These are phyloP conservation scores for Syritta pipiens DNA, from an alignment of 2,888 invertebrate species.

Conservation along the genomic window DNA sequence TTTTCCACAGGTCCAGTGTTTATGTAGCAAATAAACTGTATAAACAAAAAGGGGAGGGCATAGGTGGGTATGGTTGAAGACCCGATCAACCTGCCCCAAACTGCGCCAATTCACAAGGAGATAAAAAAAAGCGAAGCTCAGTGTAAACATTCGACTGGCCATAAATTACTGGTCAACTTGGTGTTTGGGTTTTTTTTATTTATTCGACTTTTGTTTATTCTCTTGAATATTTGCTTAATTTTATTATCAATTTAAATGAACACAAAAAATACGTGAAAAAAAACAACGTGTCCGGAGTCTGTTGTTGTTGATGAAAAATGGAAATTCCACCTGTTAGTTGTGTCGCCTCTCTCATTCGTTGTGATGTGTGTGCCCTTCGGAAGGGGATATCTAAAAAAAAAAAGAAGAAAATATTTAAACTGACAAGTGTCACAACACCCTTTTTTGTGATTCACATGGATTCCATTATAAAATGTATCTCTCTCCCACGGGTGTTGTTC, in stretches of 20 bases:
- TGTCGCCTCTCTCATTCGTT: neutral
- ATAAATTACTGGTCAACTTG: conserved; percentile 69
- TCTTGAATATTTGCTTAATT: conserved; percentile 55
- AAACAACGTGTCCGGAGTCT: conserved; percentile 18
- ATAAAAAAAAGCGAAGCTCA: conserved; percentile 26
- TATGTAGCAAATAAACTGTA: conserved; percentile 61
- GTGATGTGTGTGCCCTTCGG: conserved; percentile 13
- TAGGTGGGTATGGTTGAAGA: neutral
- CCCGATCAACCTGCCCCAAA: conserved; percentile 25
- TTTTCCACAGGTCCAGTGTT: conserved; percentile 56
- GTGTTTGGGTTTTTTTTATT: conserved; percentile 58
- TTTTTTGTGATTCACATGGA: conserved; percentile 17
- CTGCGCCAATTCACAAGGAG: conserved; percentile 8
- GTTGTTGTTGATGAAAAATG: conserved; percentile 46
- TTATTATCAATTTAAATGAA: conserved; percentile 63
- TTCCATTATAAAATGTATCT: conserved; percentile 12
- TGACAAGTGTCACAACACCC: neutral
- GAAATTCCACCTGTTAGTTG: conserved; percentile 63
- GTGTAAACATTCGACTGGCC: conserved; percentile 62
- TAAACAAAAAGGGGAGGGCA: conserved; percentile 55
- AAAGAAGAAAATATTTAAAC: conserved; percentile 6
- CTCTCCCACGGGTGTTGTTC: conserved; percentile 42
- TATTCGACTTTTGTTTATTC: conserved; percentile 51
- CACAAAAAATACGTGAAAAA: conserved; percentile 14
- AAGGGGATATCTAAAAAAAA: too few species aligned